Evolutionary conservation across 2,113 vertebrate genomes (phyloP).

Genomic region (Muntiacus reevesi): DNA sequence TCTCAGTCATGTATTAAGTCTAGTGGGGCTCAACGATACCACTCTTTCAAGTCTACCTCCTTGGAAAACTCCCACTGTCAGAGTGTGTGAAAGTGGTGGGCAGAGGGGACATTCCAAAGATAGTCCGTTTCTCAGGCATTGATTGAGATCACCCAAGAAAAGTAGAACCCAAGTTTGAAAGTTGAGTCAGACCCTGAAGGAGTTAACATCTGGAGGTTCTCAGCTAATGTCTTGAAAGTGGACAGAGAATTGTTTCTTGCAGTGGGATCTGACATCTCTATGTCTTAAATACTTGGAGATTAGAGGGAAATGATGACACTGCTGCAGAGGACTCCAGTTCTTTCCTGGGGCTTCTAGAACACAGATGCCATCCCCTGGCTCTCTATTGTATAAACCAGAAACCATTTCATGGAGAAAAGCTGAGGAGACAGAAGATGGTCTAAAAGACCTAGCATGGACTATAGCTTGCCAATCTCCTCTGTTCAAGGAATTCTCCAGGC

Average conservation of each 20-base stretch:
- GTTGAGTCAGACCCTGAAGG: background rate
- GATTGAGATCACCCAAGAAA: background rate
- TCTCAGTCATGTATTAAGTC: background rate
- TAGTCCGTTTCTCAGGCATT: background rate
- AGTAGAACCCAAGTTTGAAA: background rate
- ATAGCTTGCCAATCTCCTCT: background rate
- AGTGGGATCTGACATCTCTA: background rate
- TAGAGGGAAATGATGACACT: background rate
- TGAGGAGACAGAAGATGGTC: background rate
- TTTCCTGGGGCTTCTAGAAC: background rate
- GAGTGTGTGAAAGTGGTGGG: too few species aligned
- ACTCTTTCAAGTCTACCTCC: background rate
- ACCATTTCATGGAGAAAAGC: background rate
- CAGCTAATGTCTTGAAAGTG: background rate
- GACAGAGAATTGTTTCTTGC: background rate
- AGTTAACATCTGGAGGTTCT: background rate
- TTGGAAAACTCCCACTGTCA: background rate
- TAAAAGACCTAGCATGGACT: background rate
- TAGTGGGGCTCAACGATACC: background rate
- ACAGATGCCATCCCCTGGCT: background rate
- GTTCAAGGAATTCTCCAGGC: background rate
- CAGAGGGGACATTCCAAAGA: background rate
- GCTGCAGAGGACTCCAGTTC: background rate
- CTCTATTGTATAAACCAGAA: background rate
- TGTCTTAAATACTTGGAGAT: background rate